Percentiles rank a stretch among this genome's conserved stretches.
These are phyloP conservation scores for Vandiemenella viatica DNA, from an alignment of 2,888 invertebrate genomes.

Conservation along the genomic window DNA sequence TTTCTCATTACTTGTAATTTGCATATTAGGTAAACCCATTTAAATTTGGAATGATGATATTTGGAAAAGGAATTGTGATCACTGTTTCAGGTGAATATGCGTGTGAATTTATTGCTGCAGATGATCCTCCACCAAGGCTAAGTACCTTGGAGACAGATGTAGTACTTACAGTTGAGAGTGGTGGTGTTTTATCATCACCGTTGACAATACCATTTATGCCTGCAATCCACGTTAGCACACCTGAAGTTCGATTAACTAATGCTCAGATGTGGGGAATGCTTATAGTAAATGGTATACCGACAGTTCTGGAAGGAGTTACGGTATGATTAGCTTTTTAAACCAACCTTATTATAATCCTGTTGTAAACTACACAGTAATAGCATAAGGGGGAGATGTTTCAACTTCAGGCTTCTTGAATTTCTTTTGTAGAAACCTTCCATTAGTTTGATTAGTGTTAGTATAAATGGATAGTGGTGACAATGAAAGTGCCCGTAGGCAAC, in stretches of 20 bases:
- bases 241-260: constrained; percentile 24
- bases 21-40: too few species aligned
- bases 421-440: too few species aligned
- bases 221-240: constrained; percentile 26
- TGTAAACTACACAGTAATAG: background rate
- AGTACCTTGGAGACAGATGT: constrained; percentile 26
- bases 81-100: constrained; percentile 29
- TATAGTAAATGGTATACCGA: constrained; percentile 36
- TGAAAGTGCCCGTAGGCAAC: too few species aligned
- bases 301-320: constrained; percentile 38
- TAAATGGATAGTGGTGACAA: too few species aligned
- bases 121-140: constrained; percentile 24
- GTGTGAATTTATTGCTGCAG: constrained; percentile 29
- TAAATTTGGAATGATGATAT: too few species aligned
- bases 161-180: constrained; percentile 26
- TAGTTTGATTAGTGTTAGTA: too few species aligned
- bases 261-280: constrained; percentile 21
- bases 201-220: constrained; percentile 28
- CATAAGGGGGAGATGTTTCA: too few species aligned
- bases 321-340: constrained; percentile 23
- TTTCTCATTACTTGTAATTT: too few species aligned
- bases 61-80: too few species aligned
- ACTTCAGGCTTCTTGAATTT: too few species aligned
- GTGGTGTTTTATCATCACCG: constrained; percentile 25
- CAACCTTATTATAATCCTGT: background rate